Conservation (phyloP, 2,797 vertebrate species). For the Helarctos malayanus region DNA sequence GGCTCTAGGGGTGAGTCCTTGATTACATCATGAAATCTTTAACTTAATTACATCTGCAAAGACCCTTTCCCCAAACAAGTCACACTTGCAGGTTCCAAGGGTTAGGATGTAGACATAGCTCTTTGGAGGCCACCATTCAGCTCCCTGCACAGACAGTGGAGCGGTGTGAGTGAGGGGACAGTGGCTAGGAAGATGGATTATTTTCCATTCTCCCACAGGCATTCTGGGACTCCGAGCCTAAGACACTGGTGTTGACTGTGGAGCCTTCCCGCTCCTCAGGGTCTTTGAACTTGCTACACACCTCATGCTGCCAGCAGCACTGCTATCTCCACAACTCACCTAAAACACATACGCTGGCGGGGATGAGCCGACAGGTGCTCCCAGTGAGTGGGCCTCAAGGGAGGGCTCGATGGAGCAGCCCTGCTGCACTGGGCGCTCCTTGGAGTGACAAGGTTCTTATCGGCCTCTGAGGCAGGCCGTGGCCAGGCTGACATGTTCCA, state of each 20-base stretch:
- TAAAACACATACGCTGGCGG: rapidly evolving
- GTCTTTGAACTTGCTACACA: background rate
- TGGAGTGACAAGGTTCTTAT: background rate
- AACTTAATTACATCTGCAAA: background rate
- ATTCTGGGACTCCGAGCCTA: background rate
- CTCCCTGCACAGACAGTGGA: background rate
- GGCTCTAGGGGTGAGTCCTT: no score
- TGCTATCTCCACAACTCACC: background rate
- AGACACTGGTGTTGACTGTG: no score
- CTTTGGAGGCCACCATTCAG: background rate
- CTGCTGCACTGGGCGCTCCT: background rate
- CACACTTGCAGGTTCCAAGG: background rate
- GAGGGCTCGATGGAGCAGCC: background rate
- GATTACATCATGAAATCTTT: background rate
- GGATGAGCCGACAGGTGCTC: rapidly evolving
- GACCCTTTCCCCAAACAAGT: background rate
- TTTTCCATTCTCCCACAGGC: background rate
- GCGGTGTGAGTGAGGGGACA: rapidly evolving
- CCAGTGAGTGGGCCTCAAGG: no score
- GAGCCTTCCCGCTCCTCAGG: rapidly evolving
- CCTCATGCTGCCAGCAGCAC: background rate
- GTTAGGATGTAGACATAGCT: background rate
- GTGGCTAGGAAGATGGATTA: no score
- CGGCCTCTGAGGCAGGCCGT: background rate
- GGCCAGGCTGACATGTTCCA: background rate